Evolutionary conservation across 1,140 invertebrate species (phyloP).

Genomic region (Pseudomyrmex dendroicus): DNA sequence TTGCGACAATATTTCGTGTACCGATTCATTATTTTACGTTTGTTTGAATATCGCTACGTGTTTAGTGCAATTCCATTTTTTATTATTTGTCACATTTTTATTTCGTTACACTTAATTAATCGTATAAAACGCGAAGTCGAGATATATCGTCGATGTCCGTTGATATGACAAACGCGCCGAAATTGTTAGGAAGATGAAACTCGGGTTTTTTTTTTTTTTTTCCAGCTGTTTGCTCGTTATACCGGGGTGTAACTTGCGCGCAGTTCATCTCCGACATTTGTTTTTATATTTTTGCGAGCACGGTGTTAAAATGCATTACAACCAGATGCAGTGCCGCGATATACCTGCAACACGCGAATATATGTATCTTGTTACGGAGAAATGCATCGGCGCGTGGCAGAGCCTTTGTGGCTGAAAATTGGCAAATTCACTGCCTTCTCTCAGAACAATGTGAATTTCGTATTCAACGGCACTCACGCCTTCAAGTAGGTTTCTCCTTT

Average conservation of each 20-base stretch:
- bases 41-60: too few species aligned
- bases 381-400: constrained; percentile 18
- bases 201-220: neutral
- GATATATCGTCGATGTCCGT: too few species aligned
- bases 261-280: constrained; percentile 44
- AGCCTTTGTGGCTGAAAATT: constrained; percentile 47
- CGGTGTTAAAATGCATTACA: neutral
- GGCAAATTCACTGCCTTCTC: constrained; percentile 9
- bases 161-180: neutral
- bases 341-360: neutral
- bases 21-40: too few species aligned
- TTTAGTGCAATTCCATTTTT: neutral
- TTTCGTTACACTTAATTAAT: neutral
- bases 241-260: neutral
- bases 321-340: neutral
- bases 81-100: neutral
- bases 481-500: constrained; percentile 1
- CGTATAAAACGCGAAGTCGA: too few species aligned
- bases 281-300: constrained; percentile 17
- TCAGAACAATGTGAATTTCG: constrained; percentile 27
- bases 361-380: constrained; percentile 36
- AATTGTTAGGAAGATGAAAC: neutral
- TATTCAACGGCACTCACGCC: constrained; percentile 26
- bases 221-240: neutral
- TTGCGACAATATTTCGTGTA: too few species aligned